Percentiles rank a stretch among this genome's conserved stretches.
phyloP scores from a whole-genome alignment of 2,797 vertebrate species.

The Poeciliopsis turneri region DNA sequence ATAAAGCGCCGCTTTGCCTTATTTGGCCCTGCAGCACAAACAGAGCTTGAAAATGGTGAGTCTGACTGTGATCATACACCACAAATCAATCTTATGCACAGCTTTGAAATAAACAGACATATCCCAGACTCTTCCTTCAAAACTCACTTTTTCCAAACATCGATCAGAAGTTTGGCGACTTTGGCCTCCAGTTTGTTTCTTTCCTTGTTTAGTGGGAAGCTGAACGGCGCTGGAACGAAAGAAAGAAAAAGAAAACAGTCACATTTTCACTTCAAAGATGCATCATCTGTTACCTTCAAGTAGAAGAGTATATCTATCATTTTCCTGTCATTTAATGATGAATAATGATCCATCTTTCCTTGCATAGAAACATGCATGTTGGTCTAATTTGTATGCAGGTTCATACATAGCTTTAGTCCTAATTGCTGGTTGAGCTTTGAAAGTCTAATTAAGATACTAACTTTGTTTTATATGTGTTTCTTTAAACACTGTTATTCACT shows the following conservation, averaged over 20 bases:
- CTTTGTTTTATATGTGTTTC: background rate
- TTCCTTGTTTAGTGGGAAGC: background rate
- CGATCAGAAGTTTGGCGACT: background rate
- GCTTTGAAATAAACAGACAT: slow-evolving; percentile 7
- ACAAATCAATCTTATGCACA: slow-evolving; percentile 3
- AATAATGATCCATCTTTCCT: background rate
- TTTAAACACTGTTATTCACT: background rate
- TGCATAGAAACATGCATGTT: background rate
- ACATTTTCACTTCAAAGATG: background rate
- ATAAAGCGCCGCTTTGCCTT: background rate
- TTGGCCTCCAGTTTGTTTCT: background rate
- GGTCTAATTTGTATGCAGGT: background rate
- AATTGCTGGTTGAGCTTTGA: background rate
- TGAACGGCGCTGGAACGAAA: background rate
- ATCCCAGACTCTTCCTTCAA: slow-evolving; percentile 6
- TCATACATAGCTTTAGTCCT: background rate
- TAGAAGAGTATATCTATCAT: background rate
- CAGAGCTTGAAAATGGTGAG: background rate
- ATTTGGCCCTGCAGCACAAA: slow-evolving; percentile 7
- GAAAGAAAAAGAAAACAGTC: background rate
- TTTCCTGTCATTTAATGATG: background rate
- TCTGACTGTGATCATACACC: background rate
- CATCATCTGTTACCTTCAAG: background rate
- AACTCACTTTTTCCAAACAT: background rate
- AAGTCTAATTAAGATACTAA: background rate